Percentiles rank a stretch among this genome's conserved stretches.
phyloP scores from a whole-genome alignment of 1,140 invertebrate species.

The Bombus ignitus region DNA sequence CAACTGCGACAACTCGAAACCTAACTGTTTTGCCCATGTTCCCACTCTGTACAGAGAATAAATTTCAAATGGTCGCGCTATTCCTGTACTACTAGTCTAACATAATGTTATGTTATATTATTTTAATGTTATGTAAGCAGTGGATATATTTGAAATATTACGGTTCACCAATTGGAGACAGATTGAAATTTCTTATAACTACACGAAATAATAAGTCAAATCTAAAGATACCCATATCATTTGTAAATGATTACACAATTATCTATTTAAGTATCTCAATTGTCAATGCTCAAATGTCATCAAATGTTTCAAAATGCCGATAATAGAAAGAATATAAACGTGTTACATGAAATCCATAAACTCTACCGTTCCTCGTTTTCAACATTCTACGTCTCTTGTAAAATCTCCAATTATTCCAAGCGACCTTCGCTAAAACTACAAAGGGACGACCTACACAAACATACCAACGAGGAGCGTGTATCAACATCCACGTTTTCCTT shows the following conservation, averaged over 20 bases:
- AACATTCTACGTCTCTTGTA: no score
- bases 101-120: no score
- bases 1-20: constrained; percentile 87
- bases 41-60: constrained; percentile 83
- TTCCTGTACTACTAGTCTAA: not conserved
- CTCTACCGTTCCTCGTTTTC: no score
- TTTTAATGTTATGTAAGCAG: not conserved
- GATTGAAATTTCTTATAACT: not conserved
- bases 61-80: not conserved
- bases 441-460: not conserved
- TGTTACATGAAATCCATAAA: not conserved
- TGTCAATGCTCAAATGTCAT: no score
- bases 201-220: no score
- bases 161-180: not conserved
- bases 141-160: not conserved
- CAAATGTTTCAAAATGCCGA: not conserved
- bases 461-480: not conserved
- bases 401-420: not conserved
- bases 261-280: not conserved
- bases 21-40: constrained; percentile 88
- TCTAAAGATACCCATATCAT: not conserved
- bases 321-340: not conserved
- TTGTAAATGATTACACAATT: not conserved
- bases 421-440: not conserved
- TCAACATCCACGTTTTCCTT: not conserved